phyloP scores from a whole-genome alignment of 1,140 invertebrate species.

The Choristoneura fumiferana region DNA sequence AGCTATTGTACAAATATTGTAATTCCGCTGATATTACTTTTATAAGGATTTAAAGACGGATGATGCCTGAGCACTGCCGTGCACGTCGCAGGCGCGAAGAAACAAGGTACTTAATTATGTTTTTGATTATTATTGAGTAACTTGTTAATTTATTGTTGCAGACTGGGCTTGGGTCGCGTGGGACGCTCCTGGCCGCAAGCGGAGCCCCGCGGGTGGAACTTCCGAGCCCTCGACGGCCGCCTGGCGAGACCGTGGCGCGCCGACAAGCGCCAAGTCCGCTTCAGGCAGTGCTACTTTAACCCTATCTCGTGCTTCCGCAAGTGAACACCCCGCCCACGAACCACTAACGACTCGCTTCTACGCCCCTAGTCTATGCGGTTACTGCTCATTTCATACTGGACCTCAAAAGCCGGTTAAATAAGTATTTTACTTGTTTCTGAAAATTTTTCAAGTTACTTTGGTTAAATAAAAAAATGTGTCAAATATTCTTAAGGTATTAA shows the following conservation, averaged over 20 bases:
- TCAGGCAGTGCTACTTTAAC: conserved; percentile 83
- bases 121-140: not conserved
- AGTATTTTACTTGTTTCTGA: not conserved
- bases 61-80: too few relatives aligned
- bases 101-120: not conserved
- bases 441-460: not conserved
- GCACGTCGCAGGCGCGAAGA: too few relatives aligned
- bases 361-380: conserved; percentile 16
- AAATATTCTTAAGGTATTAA: not conserved
- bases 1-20: too few relatives aligned
- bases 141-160: not conserved
- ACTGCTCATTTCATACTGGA: conserved; percentile 6
- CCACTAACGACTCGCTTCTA: conserved; percentile 18
- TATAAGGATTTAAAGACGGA: too few relatives aligned
- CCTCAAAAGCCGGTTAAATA: not conserved
- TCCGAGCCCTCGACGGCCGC: conserved; percentile 49
- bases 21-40: too few relatives aligned
- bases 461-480: not conserved
- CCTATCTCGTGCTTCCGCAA: conserved; percentile 85
- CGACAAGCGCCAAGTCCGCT: conserved; percentile 68
- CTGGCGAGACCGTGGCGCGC: conserved; percentile 58
- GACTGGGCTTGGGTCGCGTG: conserved; percentile 42
- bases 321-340: conserved; percentile 69
- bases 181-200: conserved; percentile 56
- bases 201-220: conserved; percentile 56